Evolutionary conservation across 2,888 invertebrate species (phyloP).

Genomic region (Eurytoma californica): DNA sequence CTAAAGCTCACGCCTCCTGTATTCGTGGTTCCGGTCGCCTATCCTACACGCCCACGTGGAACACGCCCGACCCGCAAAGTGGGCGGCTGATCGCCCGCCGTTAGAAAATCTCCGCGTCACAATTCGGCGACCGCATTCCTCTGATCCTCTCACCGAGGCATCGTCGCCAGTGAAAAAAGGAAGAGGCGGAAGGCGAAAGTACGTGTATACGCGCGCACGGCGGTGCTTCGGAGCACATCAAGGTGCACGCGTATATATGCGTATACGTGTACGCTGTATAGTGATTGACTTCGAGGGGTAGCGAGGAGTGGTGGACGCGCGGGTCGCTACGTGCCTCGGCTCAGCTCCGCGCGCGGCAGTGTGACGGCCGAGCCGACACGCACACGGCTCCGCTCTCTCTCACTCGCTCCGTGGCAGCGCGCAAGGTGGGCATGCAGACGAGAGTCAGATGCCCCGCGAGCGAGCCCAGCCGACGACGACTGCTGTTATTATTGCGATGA

Average conservation of each 20-base stretch:
- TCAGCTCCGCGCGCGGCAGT: not conserved
- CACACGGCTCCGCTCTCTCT: too few relatives aligned
- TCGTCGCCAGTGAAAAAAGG: too few relatives aligned
- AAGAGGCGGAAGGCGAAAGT: not conserved
- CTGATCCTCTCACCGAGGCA: too few relatives aligned
- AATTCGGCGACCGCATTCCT: too few relatives aligned
- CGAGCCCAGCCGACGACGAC: not conserved
- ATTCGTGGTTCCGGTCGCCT: constrained; percentile 30
- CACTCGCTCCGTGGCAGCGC: too few relatives aligned
- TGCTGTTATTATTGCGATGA: constrained; percentile 25
- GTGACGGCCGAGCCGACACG: not conserved
- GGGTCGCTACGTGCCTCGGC: not conserved
- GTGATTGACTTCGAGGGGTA: too few relatives aligned
- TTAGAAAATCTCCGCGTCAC: constrained; percentile 9
- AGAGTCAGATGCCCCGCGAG: not conserved
- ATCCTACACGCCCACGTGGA: constrained; percentile 50
- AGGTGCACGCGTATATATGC: not conserved
- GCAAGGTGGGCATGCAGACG: not conserved
- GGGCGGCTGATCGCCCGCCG: not conserved
- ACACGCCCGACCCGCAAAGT: not conserved
- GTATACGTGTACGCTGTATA: constrained; percentile 1
- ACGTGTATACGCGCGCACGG: not conserved
- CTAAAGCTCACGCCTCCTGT: not conserved
- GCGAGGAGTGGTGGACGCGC: not conserved
- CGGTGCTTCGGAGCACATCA: not conserved